These are phyloP conservation scores for Morelia viridis DNA, from an alignment of 2,797 vertebrate species.

Conservation along the genomic window DNA sequence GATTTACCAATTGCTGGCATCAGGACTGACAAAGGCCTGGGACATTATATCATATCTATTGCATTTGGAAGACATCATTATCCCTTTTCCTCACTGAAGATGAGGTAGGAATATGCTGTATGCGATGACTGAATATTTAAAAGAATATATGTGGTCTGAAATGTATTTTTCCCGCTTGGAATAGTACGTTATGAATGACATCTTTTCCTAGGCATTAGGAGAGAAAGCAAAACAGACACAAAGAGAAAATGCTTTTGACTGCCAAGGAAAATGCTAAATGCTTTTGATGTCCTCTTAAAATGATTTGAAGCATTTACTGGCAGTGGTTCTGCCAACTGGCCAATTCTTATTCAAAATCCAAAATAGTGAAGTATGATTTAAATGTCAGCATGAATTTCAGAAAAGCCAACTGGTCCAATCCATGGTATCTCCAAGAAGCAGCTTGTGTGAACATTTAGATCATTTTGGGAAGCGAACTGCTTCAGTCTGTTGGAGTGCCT, in stretches of 20 bases:
- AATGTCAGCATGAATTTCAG: not conserved
- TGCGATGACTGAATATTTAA: too few relatives aligned
- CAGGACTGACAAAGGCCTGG: too few relatives aligned
- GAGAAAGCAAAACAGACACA: not conserved
- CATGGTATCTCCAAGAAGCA: not conserved
- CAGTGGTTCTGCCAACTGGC: not conserved
- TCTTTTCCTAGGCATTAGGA: not conserved
- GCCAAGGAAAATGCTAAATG: not conserved
- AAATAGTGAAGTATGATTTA: not conserved
- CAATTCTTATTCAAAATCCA: slow-evolving; percentile 4
- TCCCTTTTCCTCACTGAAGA: not conserved
- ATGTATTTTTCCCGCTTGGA: not conserved
- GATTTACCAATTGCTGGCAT: not conserved
- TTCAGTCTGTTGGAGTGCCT: too few relatives aligned
- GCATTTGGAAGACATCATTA: not conserved
- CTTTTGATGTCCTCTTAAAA: not conserved
- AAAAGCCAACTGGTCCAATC: not conserved
- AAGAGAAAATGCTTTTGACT: not conserved
- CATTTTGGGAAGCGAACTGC: not conserved
- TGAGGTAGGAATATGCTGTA: not conserved
- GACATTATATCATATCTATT: not conserved
- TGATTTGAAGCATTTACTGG: not conserved
- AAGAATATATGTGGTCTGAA: not conserved
- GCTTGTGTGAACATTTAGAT: not conserved
- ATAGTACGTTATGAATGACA: not conserved